Evolutionary conservation across 1,140 invertebrate species (phyloP).

Genomic region (Caenorhabditis remanei): DNA sequence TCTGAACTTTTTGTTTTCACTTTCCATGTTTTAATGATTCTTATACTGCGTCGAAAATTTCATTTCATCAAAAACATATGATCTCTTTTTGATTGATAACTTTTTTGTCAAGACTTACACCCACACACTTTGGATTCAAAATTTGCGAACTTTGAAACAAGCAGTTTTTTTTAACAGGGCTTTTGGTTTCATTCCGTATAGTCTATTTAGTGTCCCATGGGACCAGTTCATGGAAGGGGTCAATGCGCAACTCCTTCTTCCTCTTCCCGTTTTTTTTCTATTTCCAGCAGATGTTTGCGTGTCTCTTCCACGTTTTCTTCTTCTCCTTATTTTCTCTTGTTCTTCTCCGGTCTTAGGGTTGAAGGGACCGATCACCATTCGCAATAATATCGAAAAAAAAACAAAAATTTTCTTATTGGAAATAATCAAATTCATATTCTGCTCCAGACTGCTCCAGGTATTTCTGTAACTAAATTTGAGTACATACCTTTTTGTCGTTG

Average conservation of each 20-base stretch:
- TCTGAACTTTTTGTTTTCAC: constrained; percentile 32
- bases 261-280: constrained; percentile 46
- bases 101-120: too few relatives aligned
- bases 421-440: not conserved
- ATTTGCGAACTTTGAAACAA: too few relatives aligned
- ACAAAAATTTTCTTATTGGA: not conserved
- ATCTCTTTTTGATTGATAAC: not conserved
- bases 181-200: not conserved
- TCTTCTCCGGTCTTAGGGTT: not conserved
- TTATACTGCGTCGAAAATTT: not conserved
- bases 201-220: not conserved
- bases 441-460: too few relatives aligned
- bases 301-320: not conserved
- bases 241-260: constrained; percentile 35
- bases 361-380: constrained; percentile 7
- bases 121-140: too few relatives aligned
- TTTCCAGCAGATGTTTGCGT: constrained; percentile 46
- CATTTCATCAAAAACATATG: not conserved
- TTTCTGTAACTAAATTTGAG: too few relatives aligned
- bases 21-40: not conserved
- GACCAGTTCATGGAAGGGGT: constrained; percentile 19
- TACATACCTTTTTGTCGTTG: too few relatives aligned
- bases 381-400: not conserved
- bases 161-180: not conserved
- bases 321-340: not conserved